phyloP scores from a whole-genome alignment of 2,113 vertebrate genomes.

The Nansenia antarctica region DNA sequence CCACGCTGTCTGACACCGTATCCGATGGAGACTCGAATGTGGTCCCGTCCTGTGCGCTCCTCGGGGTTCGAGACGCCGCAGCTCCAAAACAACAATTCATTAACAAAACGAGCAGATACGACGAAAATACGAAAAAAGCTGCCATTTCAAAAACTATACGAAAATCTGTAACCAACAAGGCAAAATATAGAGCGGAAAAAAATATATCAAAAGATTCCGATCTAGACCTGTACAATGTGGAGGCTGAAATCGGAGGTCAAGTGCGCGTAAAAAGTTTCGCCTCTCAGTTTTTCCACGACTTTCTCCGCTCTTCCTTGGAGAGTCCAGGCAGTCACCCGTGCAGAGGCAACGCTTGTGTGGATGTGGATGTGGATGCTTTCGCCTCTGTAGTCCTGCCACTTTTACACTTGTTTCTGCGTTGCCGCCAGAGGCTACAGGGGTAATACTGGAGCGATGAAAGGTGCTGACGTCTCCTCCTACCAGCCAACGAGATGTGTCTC shows the following conservation, averaged over 20 bases:
- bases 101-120: conserved; percentile 60
- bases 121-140: conserved; percentile 34
- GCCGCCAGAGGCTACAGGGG: conserved; percentile 59
- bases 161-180: conserved; percentile 17
- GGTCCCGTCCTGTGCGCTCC: conserved; percentile 32
- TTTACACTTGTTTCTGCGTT: conserved; percentile 60
- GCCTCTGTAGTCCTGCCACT: conserved; percentile 55
- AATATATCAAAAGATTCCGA: conserved; percentile 22
- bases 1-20: conserved; percentile 37
- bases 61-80: conserved; percentile 27
- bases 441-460: conserved; percentile 54
- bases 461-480: conserved; percentile 65
- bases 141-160: conserved; percentile 26
- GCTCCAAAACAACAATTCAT: conserved; percentile 43
- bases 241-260: neutral
- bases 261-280: conserved; percentile 43
- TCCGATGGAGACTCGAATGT: conserved; percentile 33
- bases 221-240: neutral
- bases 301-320: conserved; percentile 5
- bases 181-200: conserved; percentile 5
- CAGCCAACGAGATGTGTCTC: conserved; percentile 74
- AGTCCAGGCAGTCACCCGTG: conserved; percentile 31
- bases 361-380: conserved; percentile 49
- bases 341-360: conserved; percentile 40
- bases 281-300: conserved; percentile 20